A percentile compares a stretch with the other conserved stretches of the same genome.
phyloP scores from a whole-genome alignment of 2,113 vertebrate genomes.

The Buteo buteo region DNA sequence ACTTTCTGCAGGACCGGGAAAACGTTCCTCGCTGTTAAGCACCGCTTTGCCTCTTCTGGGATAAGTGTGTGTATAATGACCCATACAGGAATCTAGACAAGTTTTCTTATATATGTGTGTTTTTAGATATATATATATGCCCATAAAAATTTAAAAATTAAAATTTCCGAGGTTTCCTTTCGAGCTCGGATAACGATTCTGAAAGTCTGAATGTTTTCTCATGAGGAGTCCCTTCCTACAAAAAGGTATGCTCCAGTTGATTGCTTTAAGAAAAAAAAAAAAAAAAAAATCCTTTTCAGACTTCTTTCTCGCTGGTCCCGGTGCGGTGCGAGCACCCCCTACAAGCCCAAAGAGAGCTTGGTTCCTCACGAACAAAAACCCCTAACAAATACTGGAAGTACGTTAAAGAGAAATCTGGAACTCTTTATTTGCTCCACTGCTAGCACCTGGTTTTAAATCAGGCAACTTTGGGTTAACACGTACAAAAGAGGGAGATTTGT shows the following conservation, averaged over 20 bases:
- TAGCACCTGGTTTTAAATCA: background rate
- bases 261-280: background rate
- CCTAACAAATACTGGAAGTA: background rate
- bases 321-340: rapidly evolving
- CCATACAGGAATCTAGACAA: background rate
- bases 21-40: background rate
- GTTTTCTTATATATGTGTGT: background rate
- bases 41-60: background rate
- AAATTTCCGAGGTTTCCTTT: background rate
- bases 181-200: background rate
- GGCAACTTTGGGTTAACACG: background rate
- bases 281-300: background rate
- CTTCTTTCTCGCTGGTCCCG: background rate
- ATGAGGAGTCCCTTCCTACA: background rate
- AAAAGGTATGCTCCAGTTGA: background rate
- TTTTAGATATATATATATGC: too few relatives aligned
- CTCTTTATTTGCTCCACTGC: background rate
- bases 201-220: background rate
- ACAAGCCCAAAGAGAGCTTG: background rate
- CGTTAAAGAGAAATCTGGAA: background rate
- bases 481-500: background rate
- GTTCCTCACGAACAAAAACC: background rate
- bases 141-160: background rate
- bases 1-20: background rate
- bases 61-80: background rate